Evolutionary conservation across 2,113 vertebrate genomes (phyloP), one percentile per base, ranked within the genome.

Genomic region (Myotis yumanensis): DNA sequence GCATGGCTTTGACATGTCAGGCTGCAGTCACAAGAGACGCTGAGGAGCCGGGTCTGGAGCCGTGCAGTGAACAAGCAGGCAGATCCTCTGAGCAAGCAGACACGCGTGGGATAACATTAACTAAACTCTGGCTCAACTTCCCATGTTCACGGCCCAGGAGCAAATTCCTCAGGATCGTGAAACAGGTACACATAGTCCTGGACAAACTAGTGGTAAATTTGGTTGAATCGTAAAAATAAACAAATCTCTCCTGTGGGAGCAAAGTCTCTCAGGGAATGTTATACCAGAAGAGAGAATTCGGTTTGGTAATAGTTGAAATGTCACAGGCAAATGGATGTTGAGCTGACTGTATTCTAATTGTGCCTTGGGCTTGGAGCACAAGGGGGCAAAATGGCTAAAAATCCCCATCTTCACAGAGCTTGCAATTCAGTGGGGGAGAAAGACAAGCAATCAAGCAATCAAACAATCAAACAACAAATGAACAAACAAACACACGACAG

Each of bases 1-100:
- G 82, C 94, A 91, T 85, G 89, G 88, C 93, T 97, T 92, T 95
- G 88, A 69, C 91, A 96, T 97, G 97, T 97, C 97, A 94, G 98
- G 81, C 95, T 97, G 90, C 88, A 79, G 80, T 96, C 90, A n/a
- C 91, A 95, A 97, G 94, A 59, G 25, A 22, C 10, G 7, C 0
- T 43, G 51, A 32, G 87, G 94, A 97, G 93, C 77, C 2, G 77
- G 91, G 87, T 69, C 40, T 3, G 72, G 48, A 93, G 95, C 73
- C 90, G 92, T 86, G 3, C 88, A 64, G 79, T 40, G 76, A 16
- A 18, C 2, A 8, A 77, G 81, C 93, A 23, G 62, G 46, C 81
- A 35, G 92, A n/a, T 81, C 75, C 43, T 0, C 0, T 12, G 68
- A 79, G 75, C 40, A n/a, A 59, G 43, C 37, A 64, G 88, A 59